Evolutionary conservation across 2,888 invertebrate genomes (phyloP).

Genomic region (Cephus rjabovi): DNA sequence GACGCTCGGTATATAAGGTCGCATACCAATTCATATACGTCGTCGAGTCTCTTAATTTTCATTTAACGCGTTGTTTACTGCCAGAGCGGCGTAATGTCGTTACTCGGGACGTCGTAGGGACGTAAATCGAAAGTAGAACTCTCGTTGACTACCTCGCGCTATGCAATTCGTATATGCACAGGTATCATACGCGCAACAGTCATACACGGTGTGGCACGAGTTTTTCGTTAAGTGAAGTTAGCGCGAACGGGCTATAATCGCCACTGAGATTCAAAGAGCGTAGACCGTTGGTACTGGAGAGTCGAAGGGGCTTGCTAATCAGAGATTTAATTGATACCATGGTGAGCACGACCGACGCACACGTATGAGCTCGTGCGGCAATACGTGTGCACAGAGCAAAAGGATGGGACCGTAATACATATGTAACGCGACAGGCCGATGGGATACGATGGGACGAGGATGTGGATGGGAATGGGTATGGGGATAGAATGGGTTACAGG

Average conservation of each 20-base stretch:
- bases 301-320: conserved; percentile 54
- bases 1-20: neutral
- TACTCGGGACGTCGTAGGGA: neutral
- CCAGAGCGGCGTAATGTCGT: neutral
- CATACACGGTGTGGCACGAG: neutral
- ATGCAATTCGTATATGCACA: neutral
- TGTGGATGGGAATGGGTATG: conserved; percentile 27
- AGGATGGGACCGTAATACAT: conserved; percentile 57
- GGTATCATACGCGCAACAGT: neutral
- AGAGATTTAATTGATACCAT: conserved; percentile 61
- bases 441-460: conserved; percentile 39
- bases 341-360: conserved; percentile 47
- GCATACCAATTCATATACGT: conserved; percentile 6
- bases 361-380: conserved; percentile 24
- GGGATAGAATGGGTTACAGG: conserved; percentile 50
- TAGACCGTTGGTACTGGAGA: conserved; percentile 29
- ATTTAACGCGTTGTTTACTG: conserved; percentile 1
- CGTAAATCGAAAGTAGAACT: neutral
- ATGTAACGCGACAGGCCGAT: conserved; percentile 53
- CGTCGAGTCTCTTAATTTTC: conserved; percentile 4
- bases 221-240: conserved; percentile 13
- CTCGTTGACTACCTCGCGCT: neutral
- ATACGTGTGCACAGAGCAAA: conserved; percentile 35
- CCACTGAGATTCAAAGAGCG: conserved; percentile 47
- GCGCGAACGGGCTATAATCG: conserved; percentile 36